Percentiles rank a stretch among this genome's conserved stretches.
phyloP scores from a whole-genome alignment of 2,797 vertebrate genomes.

The Dromococcyx pavoninus region DNA sequence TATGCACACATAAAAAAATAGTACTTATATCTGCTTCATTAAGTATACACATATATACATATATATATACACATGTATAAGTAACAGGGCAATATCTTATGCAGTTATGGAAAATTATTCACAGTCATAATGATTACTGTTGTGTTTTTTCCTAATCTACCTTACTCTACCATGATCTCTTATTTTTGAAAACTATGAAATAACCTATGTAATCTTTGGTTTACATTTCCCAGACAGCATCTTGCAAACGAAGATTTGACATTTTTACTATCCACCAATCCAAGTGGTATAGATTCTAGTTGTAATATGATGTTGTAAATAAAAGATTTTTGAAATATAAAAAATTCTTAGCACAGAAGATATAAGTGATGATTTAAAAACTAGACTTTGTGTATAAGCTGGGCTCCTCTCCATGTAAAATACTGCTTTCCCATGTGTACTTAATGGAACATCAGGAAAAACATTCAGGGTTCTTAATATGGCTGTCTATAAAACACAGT shows the following conservation, averaged over 20 bases:
- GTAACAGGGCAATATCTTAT: background rate
- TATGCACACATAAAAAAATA: background rate
- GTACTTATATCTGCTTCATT: background rate
- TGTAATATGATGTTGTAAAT: background rate
- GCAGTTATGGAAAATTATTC: background rate
- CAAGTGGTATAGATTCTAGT: background rate
- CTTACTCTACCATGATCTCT: background rate
- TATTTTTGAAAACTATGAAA: background rate
- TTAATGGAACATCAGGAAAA: slow-evolving; percentile 30
- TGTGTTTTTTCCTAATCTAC: background rate
- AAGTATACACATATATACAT: background rate
- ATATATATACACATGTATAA: background rate
- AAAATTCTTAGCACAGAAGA: background rate
- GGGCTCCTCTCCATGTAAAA: background rate
- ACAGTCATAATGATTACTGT: background rate
- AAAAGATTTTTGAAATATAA: background rate
- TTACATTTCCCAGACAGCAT: background rate
- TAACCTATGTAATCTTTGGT: background rate
- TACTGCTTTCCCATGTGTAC: background rate
- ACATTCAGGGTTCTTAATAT: background rate
- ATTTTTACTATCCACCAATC: background rate
- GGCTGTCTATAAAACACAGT: background rate
- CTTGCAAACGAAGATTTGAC: background rate
- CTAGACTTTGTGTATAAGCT: background rate
- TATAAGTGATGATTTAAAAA: background rate